Evolutionary conservation across 2,113 vertebrate genomes (phyloP).

Genomic region (Chionis minor): DNA sequence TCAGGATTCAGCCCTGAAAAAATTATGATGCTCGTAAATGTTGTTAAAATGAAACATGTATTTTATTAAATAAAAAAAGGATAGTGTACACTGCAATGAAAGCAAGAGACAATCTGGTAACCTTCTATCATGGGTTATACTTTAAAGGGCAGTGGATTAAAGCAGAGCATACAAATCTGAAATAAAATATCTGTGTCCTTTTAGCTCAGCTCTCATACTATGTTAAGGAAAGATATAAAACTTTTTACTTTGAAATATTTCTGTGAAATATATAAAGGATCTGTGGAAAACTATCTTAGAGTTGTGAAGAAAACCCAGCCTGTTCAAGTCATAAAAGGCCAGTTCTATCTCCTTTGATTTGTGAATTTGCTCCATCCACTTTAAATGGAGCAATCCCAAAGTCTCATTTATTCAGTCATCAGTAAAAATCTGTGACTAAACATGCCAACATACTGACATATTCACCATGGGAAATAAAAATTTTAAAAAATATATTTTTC

Average conservation of each 20-base stretch:
- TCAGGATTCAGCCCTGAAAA: conserved; percentile 4
- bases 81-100: background rate
- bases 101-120: conserved; percentile 6
- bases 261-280: conserved; percentile 40
- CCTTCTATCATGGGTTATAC: conserved; percentile 4
- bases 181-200: conserved; percentile 31
- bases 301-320: conserved; percentile 16
- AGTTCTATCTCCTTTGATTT: conserved; percentile 16
- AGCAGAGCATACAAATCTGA: conserved; percentile 11
- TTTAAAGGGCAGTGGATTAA: conserved; percentile 52
- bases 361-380: background rate
- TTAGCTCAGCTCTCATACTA: conserved; percentile 20
- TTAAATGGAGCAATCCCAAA: background rate
- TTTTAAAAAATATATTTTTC: background rate
- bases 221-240: background rate
- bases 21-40: background rate
- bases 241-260: conserved; percentile 29
- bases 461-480: background rate
- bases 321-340: conserved; percentile 10
- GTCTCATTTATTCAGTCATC: background rate
- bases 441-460: background rate
- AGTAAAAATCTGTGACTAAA: background rate
- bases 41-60: conserved; percentile 6
- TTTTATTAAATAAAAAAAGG: background rate
- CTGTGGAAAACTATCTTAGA: background rate